Evolutionary conservation across 2,113 vertebrate species (phyloP).

Genomic region (Zosterops borbonicus): DNA sequence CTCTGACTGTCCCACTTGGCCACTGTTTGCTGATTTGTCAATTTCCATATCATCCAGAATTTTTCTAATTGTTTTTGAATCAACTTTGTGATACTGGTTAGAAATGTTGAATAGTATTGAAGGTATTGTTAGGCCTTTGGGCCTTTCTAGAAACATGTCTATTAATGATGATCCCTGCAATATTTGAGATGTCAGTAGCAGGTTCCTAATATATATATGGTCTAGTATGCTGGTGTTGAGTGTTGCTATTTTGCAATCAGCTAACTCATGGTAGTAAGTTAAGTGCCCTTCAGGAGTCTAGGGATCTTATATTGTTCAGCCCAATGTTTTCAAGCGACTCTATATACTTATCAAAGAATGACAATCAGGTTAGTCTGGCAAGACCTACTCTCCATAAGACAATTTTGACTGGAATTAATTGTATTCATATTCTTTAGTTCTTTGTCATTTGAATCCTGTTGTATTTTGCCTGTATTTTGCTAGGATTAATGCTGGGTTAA

Average conservation of each 20-base stretch:
- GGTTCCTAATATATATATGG: neutral
- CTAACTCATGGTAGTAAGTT: neutral
- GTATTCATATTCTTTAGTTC: neutral
- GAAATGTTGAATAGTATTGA: neutral
- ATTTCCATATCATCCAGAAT: neutral
- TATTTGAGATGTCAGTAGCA: neutral
- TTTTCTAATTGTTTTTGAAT: neutral
- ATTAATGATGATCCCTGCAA: neutral
- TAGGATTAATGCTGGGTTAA: neutral
- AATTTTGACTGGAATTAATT: constrained; percentile 16
- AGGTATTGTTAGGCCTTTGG: neutral
- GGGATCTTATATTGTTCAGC: neutral
- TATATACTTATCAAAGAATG: neutral
- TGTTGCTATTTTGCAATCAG: neutral
- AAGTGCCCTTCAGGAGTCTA: neutral
- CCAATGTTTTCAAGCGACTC: neutral
- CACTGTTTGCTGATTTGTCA: neutral
- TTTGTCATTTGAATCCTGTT: neutral
- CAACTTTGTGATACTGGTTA: neutral
- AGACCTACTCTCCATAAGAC: neutral
- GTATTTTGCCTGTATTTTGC: neutral
- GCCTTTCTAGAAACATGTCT: neutral
- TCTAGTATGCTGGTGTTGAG: neutral
- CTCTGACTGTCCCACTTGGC: neutral
- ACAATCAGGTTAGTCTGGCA: neutral